Base-by-base conservation (phyloP, 2,888 invertebrate species). In the Amitus sp. region DNA sequence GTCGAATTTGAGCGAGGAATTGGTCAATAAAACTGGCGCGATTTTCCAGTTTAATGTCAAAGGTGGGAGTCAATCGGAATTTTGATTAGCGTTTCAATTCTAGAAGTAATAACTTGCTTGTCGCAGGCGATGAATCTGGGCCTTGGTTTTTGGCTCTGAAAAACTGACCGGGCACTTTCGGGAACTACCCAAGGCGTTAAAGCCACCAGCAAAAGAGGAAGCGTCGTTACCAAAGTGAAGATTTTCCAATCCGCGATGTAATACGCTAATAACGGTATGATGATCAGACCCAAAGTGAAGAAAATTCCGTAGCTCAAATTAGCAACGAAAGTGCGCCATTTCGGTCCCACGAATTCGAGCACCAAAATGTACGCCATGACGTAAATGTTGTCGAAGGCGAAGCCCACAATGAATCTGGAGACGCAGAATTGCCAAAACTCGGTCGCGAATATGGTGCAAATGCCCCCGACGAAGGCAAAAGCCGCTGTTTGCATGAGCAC, bases 21-120 rank as follows among this genome's bases (percentile, higher is more conserved):
- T 96, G 13, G 94, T 97, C 1, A 85, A 88, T 66, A 91, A 89
- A 75, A 91, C 93, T 0, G 90, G 92, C 69, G 95, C 96, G 0
- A 84, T 94, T 7, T 97, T 87, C 82, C 91, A 94, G 77, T 97
- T 98, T 80, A 90, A 93, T 75, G 89, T 97, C 1, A 92, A 90
- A 80, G 96, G 96, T 85, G 85, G 82, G 13, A 45, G 20, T 23
- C 3, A 23, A 23, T 23, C 28, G 20, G 13, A 19, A n/a, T 34
- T 45, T 10, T 2, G 27, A 27, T 27, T 27, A 9, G 6, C 28
- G 28, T 7, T 27, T 27, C 28, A 9, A 9, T 27, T 9, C 6
- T 9, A 9, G 5, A 27, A 27, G 28, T 28, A 23, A 18, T 33
- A 28, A 50, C 37, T 56, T 63, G 7, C 33, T 52, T 54, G 50